phyloP scores from a whole-genome alignment of 2,797 vertebrate genomes.

The Phrynocephalus vlangalii region DNA sequence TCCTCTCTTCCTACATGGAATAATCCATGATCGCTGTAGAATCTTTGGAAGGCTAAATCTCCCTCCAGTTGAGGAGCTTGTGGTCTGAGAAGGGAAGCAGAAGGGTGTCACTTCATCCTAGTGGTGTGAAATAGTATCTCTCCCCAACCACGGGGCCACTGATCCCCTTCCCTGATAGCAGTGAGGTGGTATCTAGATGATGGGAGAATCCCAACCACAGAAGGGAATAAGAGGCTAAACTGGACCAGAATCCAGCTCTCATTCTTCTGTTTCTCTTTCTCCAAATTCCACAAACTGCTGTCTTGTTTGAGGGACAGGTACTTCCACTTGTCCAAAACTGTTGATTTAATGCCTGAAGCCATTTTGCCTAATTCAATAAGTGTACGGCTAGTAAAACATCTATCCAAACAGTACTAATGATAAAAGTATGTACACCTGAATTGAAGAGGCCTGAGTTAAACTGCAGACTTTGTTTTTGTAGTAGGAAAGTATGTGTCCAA shows the following conservation, averaged over 20 bases:
- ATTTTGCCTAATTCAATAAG: conserved; percentile 11
- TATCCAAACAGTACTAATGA: conserved; percentile 16
- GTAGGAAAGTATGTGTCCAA: conserved; percentile 41
- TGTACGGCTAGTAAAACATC: not conserved
- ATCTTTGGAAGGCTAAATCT: too few species aligned
- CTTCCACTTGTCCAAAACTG: not conserved
- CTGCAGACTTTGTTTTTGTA: conserved; percentile 19
- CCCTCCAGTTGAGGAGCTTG: too few species aligned
- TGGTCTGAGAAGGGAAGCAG: too few species aligned
- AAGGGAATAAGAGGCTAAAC: not conserved
- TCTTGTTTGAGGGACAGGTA: not conserved
- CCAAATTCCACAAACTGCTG: not conserved
- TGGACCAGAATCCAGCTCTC: not conserved
- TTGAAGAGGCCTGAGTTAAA: conserved; percentile 19
- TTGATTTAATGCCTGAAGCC: conserved; percentile 7
- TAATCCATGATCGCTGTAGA: too few species aligned
- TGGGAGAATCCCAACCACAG: not conserved
- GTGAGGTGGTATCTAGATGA: not conserved
- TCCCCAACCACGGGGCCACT: too few species aligned
- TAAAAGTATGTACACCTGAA: conserved; percentile 25
- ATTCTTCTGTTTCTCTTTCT: not conserved
- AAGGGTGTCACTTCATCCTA: too few species aligned
- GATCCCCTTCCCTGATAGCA: not conserved
- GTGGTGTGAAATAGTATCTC: too few species aligned
- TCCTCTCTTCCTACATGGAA: too few species aligned